Base-by-base conservation (phyloP, 2,888 invertebrate species). In the Drosophila subquinaria region DNA sequence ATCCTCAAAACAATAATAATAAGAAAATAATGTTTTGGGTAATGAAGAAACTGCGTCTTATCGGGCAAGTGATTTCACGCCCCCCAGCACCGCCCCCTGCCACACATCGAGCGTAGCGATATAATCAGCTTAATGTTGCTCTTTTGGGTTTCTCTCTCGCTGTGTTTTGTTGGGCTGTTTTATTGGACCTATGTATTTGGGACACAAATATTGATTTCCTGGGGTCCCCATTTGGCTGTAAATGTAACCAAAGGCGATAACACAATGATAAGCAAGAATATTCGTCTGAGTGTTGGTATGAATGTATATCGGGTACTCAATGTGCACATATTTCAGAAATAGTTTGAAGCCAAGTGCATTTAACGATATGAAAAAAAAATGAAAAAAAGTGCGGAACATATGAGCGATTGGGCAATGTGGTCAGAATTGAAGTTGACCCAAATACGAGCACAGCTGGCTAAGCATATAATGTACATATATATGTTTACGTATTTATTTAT, bases 201-300 rank as follows among this genome's bases (percentile, higher is more conserved):
- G 76, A 66, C 80, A 73, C 86, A 88, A 82, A 82, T 82, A 84
- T 84, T 84, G 89, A 83, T 83, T 89, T 87, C 66, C 69, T 59
- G 56, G 43, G n/a, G 15, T 48, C 17, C 35, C 55, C 63, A 47
- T 62, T 60, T n/a, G 38, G 15, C 38, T 66, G 67, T 47, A 74
- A 74, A 48, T 76, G 73, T 78, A 68, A 78, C 79, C 60, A 40
- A 63, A 57, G 40, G 52, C 70, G 76, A 76, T 76, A 76, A 75
- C 56, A 67, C 30, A 40, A 23, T 57, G 81, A 78, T 81, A 81
- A 77, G 76, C 70, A 57, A 8, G 27, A 53, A 53, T 47, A 55
- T 66, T 42, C 47, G 38, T 51, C 45, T 35, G 30, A 8, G 38
- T 56, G 40, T 65, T 43, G 45, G 30, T 53, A 35, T 36, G 42